Evolutionary conservation across 2,113 vertebrate genomes (phyloP).

Genomic region (Macroglossus sobrinus): DNA sequence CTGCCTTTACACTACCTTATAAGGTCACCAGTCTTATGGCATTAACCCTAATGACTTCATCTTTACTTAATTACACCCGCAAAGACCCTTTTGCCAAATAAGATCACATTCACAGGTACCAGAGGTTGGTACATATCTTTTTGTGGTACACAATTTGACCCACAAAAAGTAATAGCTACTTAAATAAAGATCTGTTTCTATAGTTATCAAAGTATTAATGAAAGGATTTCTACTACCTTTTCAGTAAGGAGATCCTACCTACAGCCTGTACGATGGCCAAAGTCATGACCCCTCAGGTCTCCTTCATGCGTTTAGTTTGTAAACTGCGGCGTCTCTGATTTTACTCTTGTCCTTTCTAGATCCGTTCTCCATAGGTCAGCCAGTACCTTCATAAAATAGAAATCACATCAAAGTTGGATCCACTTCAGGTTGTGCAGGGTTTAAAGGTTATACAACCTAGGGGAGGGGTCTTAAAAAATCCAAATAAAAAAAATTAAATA

Average conservation of each 20-base stretch:
- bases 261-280: too few species aligned
- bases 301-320: background rate
- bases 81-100: background rate
- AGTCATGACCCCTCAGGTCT: background rate
- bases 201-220: background rate
- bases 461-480: background rate
- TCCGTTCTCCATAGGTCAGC: background rate
- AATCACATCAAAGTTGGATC: background rate
- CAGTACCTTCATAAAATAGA: background rate
- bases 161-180: background rate
- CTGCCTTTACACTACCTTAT: background rate
- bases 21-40: background rate
- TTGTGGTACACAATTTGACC: background rate
- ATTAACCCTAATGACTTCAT: background rate
- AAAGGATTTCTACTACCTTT: background rate
- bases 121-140: background rate
- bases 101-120: background rate
- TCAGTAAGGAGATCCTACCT: background rate
- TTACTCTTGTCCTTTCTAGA: background rate
- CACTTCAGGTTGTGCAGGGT: background rate
- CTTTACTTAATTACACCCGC: background rate
- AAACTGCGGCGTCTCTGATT: background rate
- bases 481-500: background rate
- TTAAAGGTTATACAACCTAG: background rate
- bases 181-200: background rate